Base-by-base conservation (phyloP, 2,797 vertebrate genomes). In the Choloepus didactylus region DNA sequence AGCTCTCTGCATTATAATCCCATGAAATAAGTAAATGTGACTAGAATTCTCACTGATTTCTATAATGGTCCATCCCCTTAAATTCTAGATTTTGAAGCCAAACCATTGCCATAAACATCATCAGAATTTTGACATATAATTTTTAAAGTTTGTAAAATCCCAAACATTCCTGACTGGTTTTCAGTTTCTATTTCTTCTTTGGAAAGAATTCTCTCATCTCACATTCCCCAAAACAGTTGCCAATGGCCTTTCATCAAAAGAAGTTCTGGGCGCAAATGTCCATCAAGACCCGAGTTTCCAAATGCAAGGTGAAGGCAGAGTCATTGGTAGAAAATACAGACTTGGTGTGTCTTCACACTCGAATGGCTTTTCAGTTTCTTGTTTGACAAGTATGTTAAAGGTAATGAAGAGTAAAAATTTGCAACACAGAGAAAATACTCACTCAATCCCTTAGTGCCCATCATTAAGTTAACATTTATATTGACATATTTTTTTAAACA, bases 401-500 rank as follows among this genome's bases (percentile, higher is more conserved):
- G 46, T 35, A 95, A 89, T 79, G 80, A 83, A 95, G 5, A 75
- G 56, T 62, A 14, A 95, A 94, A 35, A 87, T 70, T 60, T 1
- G 0, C 31, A 72, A 56, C 15, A 7, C 2, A 25, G 25, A 90
- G 27, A 84, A 75, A 38, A 18, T 2, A 29, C 59, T 15, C 1
- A n/a, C 29, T 51, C 76, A 19, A 60, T 77, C 19, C 85, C 60
- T 75, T n/a, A n/a, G 73, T 96, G n/a, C 60, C 2, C 1, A 29
- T 83, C 90, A 92, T 88, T 82, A 89, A 91, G 91, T 79, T 69
- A 95, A 83, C 85, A 96, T 89, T 92, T 15, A 67, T 77, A 69
- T 77, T 89, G 67, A 94, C 0, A 7, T 19, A 70, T 97, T 96
- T 96, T 97, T 97, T 96, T 29, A 80, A 77, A 96, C 81, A 95